Evolutionary conservation across 2,797 vertebrate species (phyloP).

Genomic region (Otolemur crassicaudatus): DNA sequence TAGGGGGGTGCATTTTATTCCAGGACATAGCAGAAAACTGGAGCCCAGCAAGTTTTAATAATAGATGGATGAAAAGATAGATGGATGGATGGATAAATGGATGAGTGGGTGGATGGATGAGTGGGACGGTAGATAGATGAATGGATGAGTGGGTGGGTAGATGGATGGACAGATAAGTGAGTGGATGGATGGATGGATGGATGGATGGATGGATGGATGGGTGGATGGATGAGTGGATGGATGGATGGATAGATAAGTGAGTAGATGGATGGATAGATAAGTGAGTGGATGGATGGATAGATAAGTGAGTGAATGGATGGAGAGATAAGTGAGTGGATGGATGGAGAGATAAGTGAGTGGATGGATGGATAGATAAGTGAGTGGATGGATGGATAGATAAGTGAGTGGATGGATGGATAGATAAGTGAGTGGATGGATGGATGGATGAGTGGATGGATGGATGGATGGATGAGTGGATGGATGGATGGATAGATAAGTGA

Average conservation of each 20-base stretch:
- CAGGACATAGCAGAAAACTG: not conserved
- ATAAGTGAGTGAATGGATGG: not conserved
- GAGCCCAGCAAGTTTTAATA: not conserved
- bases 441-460: too few relatives aligned
- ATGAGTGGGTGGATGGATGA: too few relatives aligned
- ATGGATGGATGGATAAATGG: too few relatives aligned
- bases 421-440: not conserved
- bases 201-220: not conserved
- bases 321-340: too few relatives aligned
- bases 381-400: too few relatives aligned
- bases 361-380: not conserved
- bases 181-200: too few relatives aligned
- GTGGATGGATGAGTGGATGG: too few relatives aligned
- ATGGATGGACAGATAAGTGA: not conserved
- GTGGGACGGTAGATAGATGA: not conserved
- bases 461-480: too few relatives aligned
- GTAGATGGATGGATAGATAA: fast-evolving
- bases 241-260: too few relatives aligned
- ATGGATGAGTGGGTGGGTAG: too few relatives aligned
- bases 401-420: too few relatives aligned
- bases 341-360: not conserved
- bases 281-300: not conserved
- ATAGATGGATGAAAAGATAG: not conserved
- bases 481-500: too few relatives aligned
- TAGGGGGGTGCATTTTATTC: not conserved